Evolutionary conservation across 2,797 vertebrate genomes (phyloP).

Genomic region (Falco peregrinus): DNA sequence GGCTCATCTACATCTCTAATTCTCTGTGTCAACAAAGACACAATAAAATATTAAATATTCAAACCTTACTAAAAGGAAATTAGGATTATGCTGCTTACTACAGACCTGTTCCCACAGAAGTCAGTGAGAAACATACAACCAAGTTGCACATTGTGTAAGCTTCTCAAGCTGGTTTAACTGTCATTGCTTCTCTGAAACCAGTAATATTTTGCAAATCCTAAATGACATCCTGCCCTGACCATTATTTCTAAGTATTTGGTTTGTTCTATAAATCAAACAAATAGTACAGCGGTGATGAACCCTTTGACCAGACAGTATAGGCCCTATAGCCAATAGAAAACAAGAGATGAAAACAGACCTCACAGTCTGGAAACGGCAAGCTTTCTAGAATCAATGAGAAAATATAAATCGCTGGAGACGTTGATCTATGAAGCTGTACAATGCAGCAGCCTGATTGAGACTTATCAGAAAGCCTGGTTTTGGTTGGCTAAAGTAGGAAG

Average conservation of each 20-base stretch:
- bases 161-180: neutral
- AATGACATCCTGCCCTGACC: neutral
- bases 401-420: constrained; percentile 31
- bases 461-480: constrained; percentile 27
- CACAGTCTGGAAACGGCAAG: neutral
- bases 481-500: neutral
- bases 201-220: neutral
- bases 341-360: neutral
- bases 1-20: neutral
- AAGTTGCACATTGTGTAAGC: neutral
- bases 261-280: constrained; percentile 27
- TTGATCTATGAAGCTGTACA: constrained; percentile 33
- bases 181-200: neutral
- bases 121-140: neutral
- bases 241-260: neutral
- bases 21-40: neutral
- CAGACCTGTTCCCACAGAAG: neutral
- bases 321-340: neutral
- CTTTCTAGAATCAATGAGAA: constrained; percentile 7
- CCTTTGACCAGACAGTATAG: neutral
- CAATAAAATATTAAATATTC: constrained; percentile 12
- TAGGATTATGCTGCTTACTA: neutral
- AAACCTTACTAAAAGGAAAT: neutral
- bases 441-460: neutral
- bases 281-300: neutral